Conservation (phyloP, 2,797 vertebrate genomes). For the Karalla daura region DNA sequence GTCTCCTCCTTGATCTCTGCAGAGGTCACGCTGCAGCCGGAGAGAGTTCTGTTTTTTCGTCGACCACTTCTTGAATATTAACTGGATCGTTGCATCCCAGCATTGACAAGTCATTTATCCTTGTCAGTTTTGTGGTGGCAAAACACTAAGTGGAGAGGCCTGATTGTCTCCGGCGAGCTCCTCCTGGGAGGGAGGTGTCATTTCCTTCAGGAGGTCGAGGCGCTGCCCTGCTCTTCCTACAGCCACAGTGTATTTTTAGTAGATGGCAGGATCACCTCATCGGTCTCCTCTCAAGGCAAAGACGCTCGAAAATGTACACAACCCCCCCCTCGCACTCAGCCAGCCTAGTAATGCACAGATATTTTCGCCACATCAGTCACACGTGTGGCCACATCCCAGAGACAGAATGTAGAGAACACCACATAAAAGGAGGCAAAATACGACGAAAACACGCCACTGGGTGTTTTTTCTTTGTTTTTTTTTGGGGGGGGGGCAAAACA, state of each 20-base stretch:
- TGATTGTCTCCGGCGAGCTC: neutral
- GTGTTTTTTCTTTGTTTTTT: no score
- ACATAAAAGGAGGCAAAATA: neutral
- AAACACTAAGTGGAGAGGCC: neutral
- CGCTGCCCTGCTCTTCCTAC: neutral
- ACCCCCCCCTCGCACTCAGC: neutral
- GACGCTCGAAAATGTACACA: conserved; percentile 18
- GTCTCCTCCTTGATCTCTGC: neutral
- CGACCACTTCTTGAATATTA: neutral
- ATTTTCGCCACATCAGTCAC: neutral
- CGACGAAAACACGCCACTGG: no score
- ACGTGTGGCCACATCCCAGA: neutral
- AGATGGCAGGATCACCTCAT: conserved; percentile 12
- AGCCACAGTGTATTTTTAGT: neutral
- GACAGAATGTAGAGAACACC: neutral
- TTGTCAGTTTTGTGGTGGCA: neutral
- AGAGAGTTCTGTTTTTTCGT: neutral
- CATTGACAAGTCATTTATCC: neutral
- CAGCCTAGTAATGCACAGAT: conserved; percentile 11
- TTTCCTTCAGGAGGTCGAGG: neutral
- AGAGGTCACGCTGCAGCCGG: neutral
- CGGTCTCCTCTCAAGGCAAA: conserved; percentile 21
- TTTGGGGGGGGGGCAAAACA: no score
- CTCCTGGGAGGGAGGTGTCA: neutral
- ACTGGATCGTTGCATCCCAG: neutral